Evolutionary conservation across 1,140 invertebrate species (phyloP), one percentile per base, ranked within the genome.

Genomic region (Oppia nitens): DNA sequence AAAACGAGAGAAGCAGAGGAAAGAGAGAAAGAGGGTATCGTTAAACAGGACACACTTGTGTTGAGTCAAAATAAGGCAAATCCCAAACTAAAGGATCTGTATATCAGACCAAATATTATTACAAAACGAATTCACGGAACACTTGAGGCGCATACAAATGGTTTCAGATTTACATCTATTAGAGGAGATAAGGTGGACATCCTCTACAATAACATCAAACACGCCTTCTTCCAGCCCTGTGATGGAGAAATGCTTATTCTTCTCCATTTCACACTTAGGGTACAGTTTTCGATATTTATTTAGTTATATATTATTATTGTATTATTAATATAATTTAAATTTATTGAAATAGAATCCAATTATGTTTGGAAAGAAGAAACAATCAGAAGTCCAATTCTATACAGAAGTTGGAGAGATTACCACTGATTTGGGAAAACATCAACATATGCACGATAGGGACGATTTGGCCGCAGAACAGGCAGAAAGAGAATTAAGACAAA

Each of bases 381-480:
- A 98, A 68, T 79, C 90, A 4, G 95, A 99, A 74, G 93, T 98
- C 2, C 94, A 99, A 70, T 98, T 99, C 75, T 99, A 97, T 71
- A 98, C 95, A 0, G 96, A 99, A 76, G 96, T 99, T 54, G 96
- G 96, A 67, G 96, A 99, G 76, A 96, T 98, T 47, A 98, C 93
- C 0, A 98, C 96, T 1, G 96, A 99, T 80, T 75, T 99, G 59
- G 95, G 94, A 47, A 98, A 98, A 73, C 93, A 98, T 74, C 93
- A 98, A 69, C 92, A 98, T 70, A 97, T 98, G 93, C 93, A 98
- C 68, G 96, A 99, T 73, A 77, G 94, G 49, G 96, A 99, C 74
- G 96, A 99, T 79, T 76, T 98, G 49, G 91, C 93, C 3, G 92
- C 93, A 20, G 96, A 99, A 76, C 94, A 98, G 74, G 89, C 92